A percentile compares a stretch with the other conserved stretches of the same genome.
These are phyloP conservation scores for Zootermopsis nevadensis DNA, from an alignment of 2,888 invertebrate species.

Conservation along the genomic window DNA sequence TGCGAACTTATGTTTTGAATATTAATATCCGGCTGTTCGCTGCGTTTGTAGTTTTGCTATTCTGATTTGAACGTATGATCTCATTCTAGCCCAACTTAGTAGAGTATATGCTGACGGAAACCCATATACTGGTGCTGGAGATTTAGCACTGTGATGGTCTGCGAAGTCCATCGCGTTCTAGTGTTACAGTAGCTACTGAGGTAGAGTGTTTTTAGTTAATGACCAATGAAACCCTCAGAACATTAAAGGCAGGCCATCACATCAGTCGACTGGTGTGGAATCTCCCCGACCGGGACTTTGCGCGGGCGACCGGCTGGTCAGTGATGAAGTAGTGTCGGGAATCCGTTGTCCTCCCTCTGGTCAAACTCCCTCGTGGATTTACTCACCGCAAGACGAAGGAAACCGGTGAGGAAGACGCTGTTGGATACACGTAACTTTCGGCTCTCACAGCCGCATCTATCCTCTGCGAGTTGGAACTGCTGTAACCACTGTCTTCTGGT, in stretches of 20 bases:
- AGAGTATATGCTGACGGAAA: no score
- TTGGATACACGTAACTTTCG: neutral
- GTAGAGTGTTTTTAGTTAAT: conserved; percentile 45
- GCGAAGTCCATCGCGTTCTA: neutral
- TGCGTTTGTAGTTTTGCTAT: no score
- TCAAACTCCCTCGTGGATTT: conserved; percentile 34
- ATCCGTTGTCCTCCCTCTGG: conserved; percentile 33
- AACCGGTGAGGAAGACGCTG: neutral
- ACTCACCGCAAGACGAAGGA: neutral
- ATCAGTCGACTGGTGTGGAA: conserved; percentile 30
- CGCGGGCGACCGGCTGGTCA: conserved; percentile 30
- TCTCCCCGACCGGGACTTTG: conserved; percentile 26
- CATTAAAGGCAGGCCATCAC: conserved; percentile 44
- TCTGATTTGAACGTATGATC: no score
- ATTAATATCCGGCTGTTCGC: no score
- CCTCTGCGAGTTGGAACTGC: no score
- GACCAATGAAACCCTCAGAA: conserved; percentile 46
- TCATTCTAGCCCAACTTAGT: no score
- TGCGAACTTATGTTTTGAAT: no score
- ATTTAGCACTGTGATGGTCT: no score
- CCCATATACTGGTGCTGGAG: no score
- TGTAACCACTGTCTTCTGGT: no score
- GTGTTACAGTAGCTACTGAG: conserved; percentile 16
- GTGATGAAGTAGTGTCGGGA: conserved; percentile 44
- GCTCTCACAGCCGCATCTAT: neutral